Percentiles rank a stretch among this genome's conserved stretches.
Conservation (phyloP, 1,140 invertebrate species). For the Drosophila varians region DNA sequence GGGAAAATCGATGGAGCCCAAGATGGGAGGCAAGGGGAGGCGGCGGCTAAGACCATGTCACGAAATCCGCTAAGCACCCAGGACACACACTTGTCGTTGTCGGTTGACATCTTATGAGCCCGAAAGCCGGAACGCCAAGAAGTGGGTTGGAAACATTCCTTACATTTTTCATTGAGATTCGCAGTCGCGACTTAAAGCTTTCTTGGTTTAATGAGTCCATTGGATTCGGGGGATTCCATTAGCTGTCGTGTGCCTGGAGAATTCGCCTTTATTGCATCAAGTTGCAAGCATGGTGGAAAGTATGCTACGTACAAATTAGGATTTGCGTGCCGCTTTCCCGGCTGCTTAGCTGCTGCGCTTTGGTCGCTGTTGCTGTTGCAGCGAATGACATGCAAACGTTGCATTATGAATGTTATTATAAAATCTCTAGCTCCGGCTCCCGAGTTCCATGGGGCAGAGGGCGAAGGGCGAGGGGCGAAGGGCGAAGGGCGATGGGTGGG, state of each 20-base stretch:
- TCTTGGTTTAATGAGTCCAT: conserved; percentile 28
- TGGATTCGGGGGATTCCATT: conserved; percentile 32
- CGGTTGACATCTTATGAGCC: conserved; percentile 44
- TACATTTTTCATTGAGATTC: too few species aligned
- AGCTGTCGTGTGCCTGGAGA: conserved; percentile 5
- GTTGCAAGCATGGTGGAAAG: conserved; percentile 30
- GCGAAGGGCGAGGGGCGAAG: background rate
- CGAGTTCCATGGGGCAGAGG: background rate
- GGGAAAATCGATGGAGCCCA: conserved; percentile 49
- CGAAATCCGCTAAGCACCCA: conserved; percentile 48
- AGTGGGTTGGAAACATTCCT: background rate
- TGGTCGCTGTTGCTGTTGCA: conserved; percentile 33
- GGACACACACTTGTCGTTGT: conserved; percentile 21
- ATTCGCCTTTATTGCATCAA: conserved; percentile 43
- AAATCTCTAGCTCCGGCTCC: conserved; percentile 43
- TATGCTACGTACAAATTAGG: conserved; percentile 50
- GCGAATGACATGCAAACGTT: conserved; percentile 76
- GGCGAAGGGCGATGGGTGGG: background rate
- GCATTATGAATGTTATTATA: conserved; percentile 81
- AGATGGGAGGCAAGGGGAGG: too few species aligned
- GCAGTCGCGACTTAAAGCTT: conserved; percentile 25
- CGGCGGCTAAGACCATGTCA: conserved; percentile 27
- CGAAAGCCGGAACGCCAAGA: conserved; percentile 4
- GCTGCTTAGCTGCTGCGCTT: background rate
- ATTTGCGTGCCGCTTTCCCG: conserved; percentile 33